Conservation (phyloP, 30 jellyfish, hydroid and myxozoan genomes). For the Aurelia aurita complex sp. Pacific region DNA sequence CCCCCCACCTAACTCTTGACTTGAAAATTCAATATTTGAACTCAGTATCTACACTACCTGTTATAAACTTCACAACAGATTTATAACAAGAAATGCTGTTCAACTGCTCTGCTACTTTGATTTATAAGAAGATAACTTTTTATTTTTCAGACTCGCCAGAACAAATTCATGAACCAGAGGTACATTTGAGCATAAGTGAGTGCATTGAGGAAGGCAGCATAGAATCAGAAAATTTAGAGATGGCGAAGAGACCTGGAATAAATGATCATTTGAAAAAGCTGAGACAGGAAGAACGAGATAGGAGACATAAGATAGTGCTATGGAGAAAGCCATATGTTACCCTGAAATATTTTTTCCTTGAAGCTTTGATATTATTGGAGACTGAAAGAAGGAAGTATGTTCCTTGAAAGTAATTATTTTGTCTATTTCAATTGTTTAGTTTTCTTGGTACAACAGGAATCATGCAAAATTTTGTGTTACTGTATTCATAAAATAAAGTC, state of each 20-base stretch:
- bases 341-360: conserved; percentile 79
- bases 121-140: too few species aligned
- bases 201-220: not conserved
- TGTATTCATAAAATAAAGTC: too few species aligned
- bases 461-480: too few species aligned
- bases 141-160: not conserved
- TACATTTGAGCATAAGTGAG: not conserved
- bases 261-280: conserved; percentile 47
- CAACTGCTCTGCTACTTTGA: too few species aligned
- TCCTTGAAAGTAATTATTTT: not conserved
- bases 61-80: too few species aligned
- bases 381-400: conserved; percentile 81
- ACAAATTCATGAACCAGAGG: too few species aligned
- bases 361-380: conserved; percentile 53
- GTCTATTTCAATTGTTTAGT: too few species aligned
- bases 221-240: conserved; percentile 33
- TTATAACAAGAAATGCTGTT: too few species aligned
- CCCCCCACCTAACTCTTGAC: too few species aligned
- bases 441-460: too few species aligned
- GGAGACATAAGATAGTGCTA: conserved; percentile 79
- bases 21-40: too few species aligned
- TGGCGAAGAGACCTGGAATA: conserved; percentile 60
- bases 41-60: too few species aligned
- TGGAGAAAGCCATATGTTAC: conserved; percentile 92
- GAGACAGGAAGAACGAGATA: conserved; percentile 74